Evolutionary conservation across 2,797 vertebrate genomes (phyloP), one percentile per base, ranked within the genome.

Genomic region (Heterohyrax brucei): DNA sequence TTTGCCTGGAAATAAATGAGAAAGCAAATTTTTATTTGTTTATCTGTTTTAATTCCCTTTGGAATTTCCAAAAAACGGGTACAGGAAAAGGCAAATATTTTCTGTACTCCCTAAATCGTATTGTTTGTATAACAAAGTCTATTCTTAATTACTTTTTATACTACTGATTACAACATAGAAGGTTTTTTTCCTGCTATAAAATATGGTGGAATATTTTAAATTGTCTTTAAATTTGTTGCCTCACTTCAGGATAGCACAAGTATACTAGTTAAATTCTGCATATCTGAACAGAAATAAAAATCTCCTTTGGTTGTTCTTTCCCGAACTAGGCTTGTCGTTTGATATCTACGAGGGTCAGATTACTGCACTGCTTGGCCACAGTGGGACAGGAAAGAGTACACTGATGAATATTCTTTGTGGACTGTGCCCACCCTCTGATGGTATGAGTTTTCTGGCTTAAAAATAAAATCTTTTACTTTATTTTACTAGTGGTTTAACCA

Each of bases 291-390:
- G 46, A 93, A 80, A 89, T 95, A 50, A 87, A 88, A 89, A 56
- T 95, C 13, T 61, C 86, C 53, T 81, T 4, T 50, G 82, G 64
- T 39, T 33, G 0, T 59, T 77, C 88, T 89, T 82, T 19, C 95
- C 88, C 91, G 59, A 92, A 92, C 24, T 98, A 99, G 99, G 99
- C 97, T 97, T 99, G 96, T 99, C 99, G 1, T 99, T 99, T 72
- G 99, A 99, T 98, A 99, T 99, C 97, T 99, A 99, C 0, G 99
- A 99, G 97, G 99, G 99, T 30, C 99, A 99, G 98, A 99, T 99
- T 95, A 99, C 99, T 0, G 99, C 99, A 7, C 98, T 99, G 95
- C 98, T 99, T 73, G 99, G 99, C 46, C 99, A 99, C 98, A 99
- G 99, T 7, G 99, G 99, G 19, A 99, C 99, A 0, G 99, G 99